These are phyloP conservation scores for Tyria jacobaeae DNA, from an alignment of 2,888 invertebrate genomes.

Conservation along the genomic window DNA sequence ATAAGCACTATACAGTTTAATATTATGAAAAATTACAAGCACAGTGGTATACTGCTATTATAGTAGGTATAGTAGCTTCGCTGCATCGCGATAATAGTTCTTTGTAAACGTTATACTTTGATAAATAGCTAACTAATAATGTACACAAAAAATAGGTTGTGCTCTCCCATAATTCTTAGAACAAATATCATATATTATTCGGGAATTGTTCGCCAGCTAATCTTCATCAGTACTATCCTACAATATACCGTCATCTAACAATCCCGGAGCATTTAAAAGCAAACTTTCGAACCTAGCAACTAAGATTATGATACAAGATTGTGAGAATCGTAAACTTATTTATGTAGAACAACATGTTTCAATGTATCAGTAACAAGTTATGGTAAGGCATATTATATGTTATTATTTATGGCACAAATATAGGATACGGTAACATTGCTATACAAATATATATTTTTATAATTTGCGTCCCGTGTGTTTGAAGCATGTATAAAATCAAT, in stretches of 20 bases:
- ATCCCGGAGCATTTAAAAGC: constrained; percentile 42
- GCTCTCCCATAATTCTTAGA: constrained; percentile 52
- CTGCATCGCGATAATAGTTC: constrained; percentile 42
- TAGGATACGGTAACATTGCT: constrained; percentile 48
- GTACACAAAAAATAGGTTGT: constrained; percentile 63
- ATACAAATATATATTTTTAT: constrained; percentile 37
- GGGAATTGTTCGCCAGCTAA: constrained; percentile 37
- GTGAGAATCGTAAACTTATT: constrained; percentile 24
- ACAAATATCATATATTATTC: constrained; percentile 36
- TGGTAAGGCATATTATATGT: constrained; percentile 27
- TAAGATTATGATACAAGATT: constrained; percentile 37
- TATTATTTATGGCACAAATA: constrained; percentile 46
- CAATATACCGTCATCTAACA: constrained; percentile 26
- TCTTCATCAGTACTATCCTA: constrained; percentile 36
- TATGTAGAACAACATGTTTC: constrained; percentile 27
- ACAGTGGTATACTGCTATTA: constrained; percentile 60
- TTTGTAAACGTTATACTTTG: constrained; percentile 47
- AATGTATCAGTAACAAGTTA: constrained; percentile 34
- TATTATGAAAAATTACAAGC: constrained; percentile 73
- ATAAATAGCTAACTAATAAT: constrained; percentile 63
- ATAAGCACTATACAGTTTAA: constrained; percentile 84
- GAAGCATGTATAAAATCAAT: constrained; percentile 33
- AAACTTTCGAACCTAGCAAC: constrained; percentile 45
- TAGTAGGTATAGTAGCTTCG: constrained; percentile 39
- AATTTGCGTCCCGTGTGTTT: constrained; percentile 44